These are phyloP conservation scores for Xenentodon cancila DNA, from an alignment of 2,797 vertebrate species.

Conservation along the genomic window DNA sequence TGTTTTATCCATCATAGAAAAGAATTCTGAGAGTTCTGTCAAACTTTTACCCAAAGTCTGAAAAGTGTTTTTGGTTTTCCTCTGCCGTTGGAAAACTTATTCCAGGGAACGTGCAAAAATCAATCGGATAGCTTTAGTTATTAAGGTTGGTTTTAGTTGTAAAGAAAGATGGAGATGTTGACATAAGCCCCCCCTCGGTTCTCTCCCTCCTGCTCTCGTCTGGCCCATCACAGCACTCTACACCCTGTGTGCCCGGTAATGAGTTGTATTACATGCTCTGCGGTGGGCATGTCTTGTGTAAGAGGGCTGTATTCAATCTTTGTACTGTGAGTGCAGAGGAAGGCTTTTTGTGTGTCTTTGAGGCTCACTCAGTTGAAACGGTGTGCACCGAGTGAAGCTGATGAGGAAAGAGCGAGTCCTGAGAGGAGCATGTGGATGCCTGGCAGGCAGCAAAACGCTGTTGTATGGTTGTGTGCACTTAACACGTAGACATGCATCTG, in stretches of 20 bases:
- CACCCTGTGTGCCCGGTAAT: slow-evolving; percentile 72
- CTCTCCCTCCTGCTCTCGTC: slow-evolving; percentile 53
- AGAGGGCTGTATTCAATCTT: slow-evolving; percentile 71
- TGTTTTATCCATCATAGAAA: slow-evolving; percentile 10
- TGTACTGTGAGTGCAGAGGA: slow-evolving; percentile 62
- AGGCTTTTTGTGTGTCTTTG: slow-evolving; percentile 77
- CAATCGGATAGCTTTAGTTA: slow-evolving; percentile 61
- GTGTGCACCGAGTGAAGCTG: slow-evolving; percentile 78
- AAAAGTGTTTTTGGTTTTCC: slow-evolving; percentile 42
- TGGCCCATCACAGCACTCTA: slow-evolving; percentile 69
- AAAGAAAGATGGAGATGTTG: slow-evolving; percentile 71
- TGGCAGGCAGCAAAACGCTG: slow-evolving; percentile 64
- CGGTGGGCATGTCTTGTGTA: slow-evolving; percentile 76
- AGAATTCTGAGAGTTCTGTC: slow-evolving; percentile 3
- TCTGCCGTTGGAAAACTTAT: slow-evolving; percentile 31
- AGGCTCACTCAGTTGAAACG: slow-evolving; percentile 78
- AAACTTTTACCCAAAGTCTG: slow-evolving; percentile 24
- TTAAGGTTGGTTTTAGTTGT: slow-evolving; percentile 61
- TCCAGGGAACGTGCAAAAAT: slow-evolving; percentile 46
- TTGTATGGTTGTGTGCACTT: slow-evolving; percentile 55
- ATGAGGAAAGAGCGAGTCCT: slow-evolving; percentile 74
- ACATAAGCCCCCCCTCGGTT: slow-evolving; percentile 23
- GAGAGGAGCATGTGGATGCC: slow-evolving; percentile 74
- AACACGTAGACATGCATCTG: slow-evolving; percentile 41
- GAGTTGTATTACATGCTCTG: slow-evolving; percentile 81